A percentile compares a stretch with the other conserved stretches of the same genome.
These are phyloP conservation scores for Hoplias malabaricus DNA, from an alignment of 2,113 vertebrate genomes.

Conservation along the genomic window DNA sequence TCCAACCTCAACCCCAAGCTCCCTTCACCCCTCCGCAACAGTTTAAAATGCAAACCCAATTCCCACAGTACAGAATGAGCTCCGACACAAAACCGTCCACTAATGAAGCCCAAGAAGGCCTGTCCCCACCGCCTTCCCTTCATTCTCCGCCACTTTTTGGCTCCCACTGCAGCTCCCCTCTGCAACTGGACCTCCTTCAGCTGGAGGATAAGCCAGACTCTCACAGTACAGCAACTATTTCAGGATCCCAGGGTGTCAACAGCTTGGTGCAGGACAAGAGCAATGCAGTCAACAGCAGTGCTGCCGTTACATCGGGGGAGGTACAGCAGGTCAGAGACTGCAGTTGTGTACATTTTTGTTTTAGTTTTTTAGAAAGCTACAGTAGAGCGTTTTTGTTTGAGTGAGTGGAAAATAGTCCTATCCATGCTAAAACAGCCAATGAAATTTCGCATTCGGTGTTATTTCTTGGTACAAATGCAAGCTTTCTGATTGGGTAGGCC, in stretches of 20 bases:
- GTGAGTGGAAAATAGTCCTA: no score
- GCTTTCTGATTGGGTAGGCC: no score
- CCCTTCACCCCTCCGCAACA: constrained; percentile 58
- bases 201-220: constrained; percentile 84
- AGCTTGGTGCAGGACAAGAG: constrained; percentile 17
- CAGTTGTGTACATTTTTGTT: not conserved
- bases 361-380: not conserved
- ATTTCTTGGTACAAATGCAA: no score
- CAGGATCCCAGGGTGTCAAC: constrained; percentile 44
- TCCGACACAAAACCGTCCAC: constrained; percentile 62
- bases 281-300: constrained; percentile 54
- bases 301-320: constrained; percentile 50
- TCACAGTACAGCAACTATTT: constrained; percentile 52
- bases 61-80: constrained; percentile 63
- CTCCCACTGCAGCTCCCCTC: constrained; percentile 90
- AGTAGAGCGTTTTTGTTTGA: no score
- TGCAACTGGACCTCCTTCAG: constrained; percentile 91
- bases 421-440: no score
- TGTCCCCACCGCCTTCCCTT: constrained; percentile 74
- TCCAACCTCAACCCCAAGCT: constrained; percentile 45
- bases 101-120: constrained; percentile 61
- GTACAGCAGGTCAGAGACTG: constrained; percentile 68
- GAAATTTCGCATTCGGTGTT: no score
- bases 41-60: constrained; percentile 67
- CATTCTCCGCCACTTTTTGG: constrained; percentile 82